Base-by-base conservation (phyloP, 2,797 vertebrate species). In the Gymnodraco acuticeps region DNA sequence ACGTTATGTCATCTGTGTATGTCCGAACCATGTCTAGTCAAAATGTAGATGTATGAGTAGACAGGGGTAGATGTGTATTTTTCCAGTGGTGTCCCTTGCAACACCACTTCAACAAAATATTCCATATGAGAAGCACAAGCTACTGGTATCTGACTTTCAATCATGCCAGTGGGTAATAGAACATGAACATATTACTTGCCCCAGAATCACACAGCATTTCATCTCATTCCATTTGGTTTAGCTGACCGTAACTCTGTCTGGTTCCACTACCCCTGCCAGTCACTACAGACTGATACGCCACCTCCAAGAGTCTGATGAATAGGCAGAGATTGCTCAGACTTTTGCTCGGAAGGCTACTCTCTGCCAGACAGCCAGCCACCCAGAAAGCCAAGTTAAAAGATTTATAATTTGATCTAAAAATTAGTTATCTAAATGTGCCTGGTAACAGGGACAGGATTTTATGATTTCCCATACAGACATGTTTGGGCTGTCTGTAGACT, bases 401-500 rank as follows among this genome's bases (percentile, higher is more conserved):
- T 92, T 85, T 87, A 94, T 92, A 87, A 89, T 92, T 91, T 93
- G 86, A 91, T 92, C 85, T 80, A 75, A 89, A 93, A 94, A 94
- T 92, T 89, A 91, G 90, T 89, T 90, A 87, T 90, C 88, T 89
- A 92, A 92, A 94, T 92, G 89, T 89, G 77, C 80, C 80, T 79
- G 79, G 85, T 87, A 87, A 92, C 87, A 90, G 84, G 68, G 69
- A 85, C 51, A 65, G 75, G 74, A 81, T 81, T 93, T 93, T 89
- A 88, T 83, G 77, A 82, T 83, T 86, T 80, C 82, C 70, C 62
- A 52, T 70, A 65, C 79, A 84, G 69, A 82, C 77, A 82, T 90
- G 92, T 82, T 80, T 71, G 67, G 82, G 73, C 65, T 72, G 84
- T 81, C 69, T 78, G 75, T 81, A 86, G 84, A 90, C 83, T 88